Evolutionary conservation across 2,797 vertebrate genomes (phyloP), one percentile per base, ranked within the genome.

Genomic region (Micromesistius poutassou): DNA sequence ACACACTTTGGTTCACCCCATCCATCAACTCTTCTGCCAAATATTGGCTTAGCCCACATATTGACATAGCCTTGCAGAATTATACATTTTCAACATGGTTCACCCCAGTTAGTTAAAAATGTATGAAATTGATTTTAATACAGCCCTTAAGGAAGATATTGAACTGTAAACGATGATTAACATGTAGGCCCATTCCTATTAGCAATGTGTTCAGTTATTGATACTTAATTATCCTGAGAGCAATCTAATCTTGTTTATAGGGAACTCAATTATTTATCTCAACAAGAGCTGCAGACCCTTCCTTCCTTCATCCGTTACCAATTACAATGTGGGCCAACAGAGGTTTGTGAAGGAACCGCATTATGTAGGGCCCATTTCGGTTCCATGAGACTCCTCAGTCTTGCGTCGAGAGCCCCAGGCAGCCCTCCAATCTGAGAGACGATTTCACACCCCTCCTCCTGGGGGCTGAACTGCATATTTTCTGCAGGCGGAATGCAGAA

Each of bases 391-490:
- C 40, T 84, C 81, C 78, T 77, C 75, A 0, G 5, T 71, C 70
- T 78, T 66, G 82, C 73, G 40, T 74, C 71, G 40, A 75, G 74
- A 78, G 76, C 40, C 33, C 4, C 68, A 50, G 19, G 46, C 46
- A 22, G 6, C 55, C 71, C 78, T 73, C 84, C 79, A 62, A 30
- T 81, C 66, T 25, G 83, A 80, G 78, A 38, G 31, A 68, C 78
- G 78, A 75, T 85, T 83, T 10, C 38, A 9, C 13, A 12, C n/a
- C 46, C 30, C 55, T 84, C 50, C 36, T 22, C 55, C 25, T 13
- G 1, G 16, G 16, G 40, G 50, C 30, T 28, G 31, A 42, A 14
- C 74, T 10, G 19, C 70, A 14, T 3, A 46, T 55, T 72, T 76
- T 50, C 40, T 35, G 31, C 2, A 30, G 25, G 72, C 10, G 28